Base-by-base conservation (phyloP, 2,113 vertebrate genomes). In the Polyodon spathula region DNA sequence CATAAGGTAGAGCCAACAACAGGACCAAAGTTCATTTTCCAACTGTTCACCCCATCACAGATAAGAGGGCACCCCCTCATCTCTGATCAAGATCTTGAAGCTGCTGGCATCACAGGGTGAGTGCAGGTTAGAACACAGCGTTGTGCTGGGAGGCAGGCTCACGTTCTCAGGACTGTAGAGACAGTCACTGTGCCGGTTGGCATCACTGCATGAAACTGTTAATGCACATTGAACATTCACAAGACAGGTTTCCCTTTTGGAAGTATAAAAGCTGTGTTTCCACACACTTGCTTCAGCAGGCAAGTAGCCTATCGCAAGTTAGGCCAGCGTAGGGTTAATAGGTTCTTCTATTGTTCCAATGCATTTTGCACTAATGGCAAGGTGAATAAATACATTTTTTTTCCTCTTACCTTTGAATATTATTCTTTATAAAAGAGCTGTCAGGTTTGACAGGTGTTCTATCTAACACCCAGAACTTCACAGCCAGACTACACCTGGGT, bases 91-190 rank as follows among this genome's bases (percentile, higher is more conserved):
- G 11, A 11, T 27, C 16, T 16, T 15, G 40, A 56, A 64, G 54
- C 54, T 51, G 68, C 66, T 57, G 67, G 70, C 72, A 71, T 73
- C 68, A 66, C 63, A 66, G 68, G 65, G 75, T 68, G 68, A 62
- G 67, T n/a, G 39, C 61, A 75, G 82, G 84, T 87, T 79, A 85
- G 63, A 83, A 75, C 80, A 76, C 76, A 73, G 78, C 84, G 86
- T 79, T 86, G 83, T 80, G 81, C 73, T 63, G 72, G 69, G 71
- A 75, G 59, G 59, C 62, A 63, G 10, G 38, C 41, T 46, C 61
- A 56, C 66, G 27, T 54, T 43, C 8, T 54, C 44, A 52, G 37
- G 50, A 40, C 58, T 38, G 37, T n/a, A n/a, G 17, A 55, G 52
- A 27, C 8, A 37, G 58, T 59, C 54, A 50, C 65, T 59, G 69